Evolutionary conservation across 2,888 invertebrate genomes (phyloP).

Genomic region (Chloroclystis v-ata): DNA sequence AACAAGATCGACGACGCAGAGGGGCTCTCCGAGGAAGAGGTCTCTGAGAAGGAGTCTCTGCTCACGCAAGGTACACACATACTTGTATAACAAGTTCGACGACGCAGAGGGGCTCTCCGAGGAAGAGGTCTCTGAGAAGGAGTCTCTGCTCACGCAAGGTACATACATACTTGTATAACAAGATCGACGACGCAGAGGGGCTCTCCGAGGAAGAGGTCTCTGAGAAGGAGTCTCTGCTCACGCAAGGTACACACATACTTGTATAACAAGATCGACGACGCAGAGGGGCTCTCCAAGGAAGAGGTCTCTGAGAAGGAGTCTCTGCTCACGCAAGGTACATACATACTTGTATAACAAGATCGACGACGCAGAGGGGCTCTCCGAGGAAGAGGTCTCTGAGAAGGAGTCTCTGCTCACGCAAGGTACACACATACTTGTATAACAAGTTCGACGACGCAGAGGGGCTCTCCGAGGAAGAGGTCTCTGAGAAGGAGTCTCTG

Average conservation of each 20-base stretch:
- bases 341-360: no score
- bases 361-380: constrained; percentile 83
- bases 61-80: constrained; percentile 92
- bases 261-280: constrained; percentile 98
- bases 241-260: no score
- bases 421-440: no score
- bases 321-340: constrained; percentile 91
- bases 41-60: constrained; percentile 93
- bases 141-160: constrained; percentile 92
- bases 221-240: constrained; percentile 95
- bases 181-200: constrained; percentile 96
- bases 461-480: constrained; percentile 80
- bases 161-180: no score
- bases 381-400: constrained; percentile 87
- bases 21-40: constrained; percentile 92
- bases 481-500: constrained; percentile 93
- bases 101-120: constrained; percentile 77
- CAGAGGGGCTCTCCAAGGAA: constrained; percentile 71
- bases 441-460: constrained; percentile 95
- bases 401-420: constrained; percentile 95
- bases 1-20: constrained; percentile 98
- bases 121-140: constrained; percentile 94
- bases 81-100: constrained; percentile 98
- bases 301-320: constrained; percentile 95
- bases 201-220: constrained; percentile 92